phyloP scores from a whole-genome alignment of 2,797 vertebrate species.

The Bradypus variegatus region DNA sequence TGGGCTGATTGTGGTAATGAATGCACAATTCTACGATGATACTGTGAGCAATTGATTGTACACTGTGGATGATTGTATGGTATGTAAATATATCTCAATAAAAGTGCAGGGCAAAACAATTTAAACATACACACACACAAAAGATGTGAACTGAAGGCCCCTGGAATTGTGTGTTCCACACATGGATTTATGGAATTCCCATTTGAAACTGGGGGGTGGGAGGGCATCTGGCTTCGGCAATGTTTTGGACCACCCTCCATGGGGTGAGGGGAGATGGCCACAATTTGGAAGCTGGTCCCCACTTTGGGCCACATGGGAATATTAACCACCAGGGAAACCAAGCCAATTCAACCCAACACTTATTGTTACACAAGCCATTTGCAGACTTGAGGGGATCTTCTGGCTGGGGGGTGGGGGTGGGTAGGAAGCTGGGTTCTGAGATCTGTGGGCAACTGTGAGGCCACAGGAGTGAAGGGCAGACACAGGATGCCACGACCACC shows the following conservation, averaged over 20 bases:
- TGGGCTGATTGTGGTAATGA: no score
- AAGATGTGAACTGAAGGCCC: background rate
- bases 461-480: background rate
- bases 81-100: no score
- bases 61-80: no score
- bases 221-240: background rate
- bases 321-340: background rate
- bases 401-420: background rate
- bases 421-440: background rate
- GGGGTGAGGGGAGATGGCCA: accelerated
- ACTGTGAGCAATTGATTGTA: no score
- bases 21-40: no score
- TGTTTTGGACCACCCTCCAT: background rate
- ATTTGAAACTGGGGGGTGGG: background rate
- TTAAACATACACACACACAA: no score
- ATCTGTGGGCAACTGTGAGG: no score
- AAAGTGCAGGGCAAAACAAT: no score
- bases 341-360: background rate
- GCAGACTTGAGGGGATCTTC: background rate
- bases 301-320: background rate
- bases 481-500: background rate
- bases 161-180: background rate
- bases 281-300: background rate
- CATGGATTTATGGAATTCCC: background rate
- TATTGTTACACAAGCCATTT: background rate